Evolutionary conservation across 2,888 invertebrate species (phyloP).

Genomic region (Phyto melanocephala): DNA sequence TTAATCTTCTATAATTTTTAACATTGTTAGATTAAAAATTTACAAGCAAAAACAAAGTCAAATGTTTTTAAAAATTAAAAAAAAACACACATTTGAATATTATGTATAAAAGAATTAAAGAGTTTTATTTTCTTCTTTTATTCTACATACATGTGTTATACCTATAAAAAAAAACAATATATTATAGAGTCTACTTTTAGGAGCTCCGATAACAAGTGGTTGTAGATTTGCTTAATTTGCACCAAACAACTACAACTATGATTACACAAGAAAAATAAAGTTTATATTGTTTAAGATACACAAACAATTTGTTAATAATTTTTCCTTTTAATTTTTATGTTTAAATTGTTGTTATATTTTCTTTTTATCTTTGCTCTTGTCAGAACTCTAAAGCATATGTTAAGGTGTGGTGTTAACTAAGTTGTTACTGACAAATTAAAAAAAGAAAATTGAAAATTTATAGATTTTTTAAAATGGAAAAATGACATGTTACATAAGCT

Average conservation of each 20-base stretch:
- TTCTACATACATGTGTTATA: neutral
- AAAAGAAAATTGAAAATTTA: neutral
- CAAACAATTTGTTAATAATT: slow-evolving; percentile 6
- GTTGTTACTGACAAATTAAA: slow-evolving; percentile 18
- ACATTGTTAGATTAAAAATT: no score
- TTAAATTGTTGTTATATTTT: neutral
- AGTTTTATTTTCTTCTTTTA: no score
- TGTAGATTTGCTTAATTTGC: slow-evolving; percentile 8
- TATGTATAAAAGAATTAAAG: no score
- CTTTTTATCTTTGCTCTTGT: neutral
- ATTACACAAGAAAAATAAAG: no score
- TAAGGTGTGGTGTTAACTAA: slow-evolving; percentile 13
- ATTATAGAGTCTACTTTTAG: slow-evolving; percentile 19
- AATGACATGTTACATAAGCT: slow-evolving; percentile 7
- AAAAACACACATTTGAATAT: no score
- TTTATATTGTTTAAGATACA: neutral
- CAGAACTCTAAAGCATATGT: slow-evolving; percentile 24
- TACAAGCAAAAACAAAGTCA: no score
- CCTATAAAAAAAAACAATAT: neutral
- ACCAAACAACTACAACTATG: neutral
- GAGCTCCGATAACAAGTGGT: slow-evolving; percentile 40
- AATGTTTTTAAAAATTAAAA: no score
- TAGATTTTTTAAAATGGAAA: neutral
- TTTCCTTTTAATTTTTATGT: neutral
- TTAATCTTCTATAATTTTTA: no score